Evolutionary conservation across 1,140 invertebrate species (phyloP).

Genomic region (Polypedilum vanderplanki): DNA sequence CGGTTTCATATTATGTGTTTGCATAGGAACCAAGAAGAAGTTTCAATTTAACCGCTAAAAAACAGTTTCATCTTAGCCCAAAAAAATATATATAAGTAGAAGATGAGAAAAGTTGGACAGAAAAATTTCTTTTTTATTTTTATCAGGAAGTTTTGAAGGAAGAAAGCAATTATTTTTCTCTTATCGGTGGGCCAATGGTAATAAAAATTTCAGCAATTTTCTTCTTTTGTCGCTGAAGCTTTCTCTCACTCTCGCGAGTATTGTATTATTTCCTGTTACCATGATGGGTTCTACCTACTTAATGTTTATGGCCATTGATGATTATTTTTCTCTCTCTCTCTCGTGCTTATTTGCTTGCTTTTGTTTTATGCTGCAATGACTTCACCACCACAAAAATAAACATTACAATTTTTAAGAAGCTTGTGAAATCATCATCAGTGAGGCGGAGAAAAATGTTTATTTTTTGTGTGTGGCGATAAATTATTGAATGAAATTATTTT

Average conservation of each 20-base stretch:
- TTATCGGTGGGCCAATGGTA: slow-evolving; percentile 2
- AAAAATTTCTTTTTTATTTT: background rate
- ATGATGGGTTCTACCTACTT: slow-evolving; percentile 17
- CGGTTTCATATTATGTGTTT: too few relatives aligned
- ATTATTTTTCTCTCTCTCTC: background rate
- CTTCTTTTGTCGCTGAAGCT: background rate
- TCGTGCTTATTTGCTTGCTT: background rate
- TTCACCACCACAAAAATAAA: background rate
- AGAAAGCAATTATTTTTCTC: slow-evolving; percentile 19
- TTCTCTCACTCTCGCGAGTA: background rate
- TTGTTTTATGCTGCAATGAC: background rate
- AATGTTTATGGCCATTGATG: slow-evolving; percentile 27
- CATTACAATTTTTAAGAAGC: slow-evolving; percentile 18
- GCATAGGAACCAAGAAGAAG: too few relatives aligned
- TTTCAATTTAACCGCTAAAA: too few relatives aligned
- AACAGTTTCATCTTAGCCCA: too few relatives aligned
- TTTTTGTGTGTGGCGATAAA: background rate
- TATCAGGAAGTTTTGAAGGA: background rate
- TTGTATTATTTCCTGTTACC: background rate
- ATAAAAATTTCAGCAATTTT: slow-evolving; percentile 14
- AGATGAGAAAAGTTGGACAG: background rate
- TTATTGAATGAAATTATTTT: slow-evolving; percentile 20
- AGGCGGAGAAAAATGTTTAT: background rate
- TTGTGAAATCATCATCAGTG: background rate
- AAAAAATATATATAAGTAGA: too few relatives aligned